Percentiles rank a stretch among this genome's conserved stretches.
Conservation (phyloP, 2,113 vertebrate species). For the Tricholaema leucomelas region DNA sequence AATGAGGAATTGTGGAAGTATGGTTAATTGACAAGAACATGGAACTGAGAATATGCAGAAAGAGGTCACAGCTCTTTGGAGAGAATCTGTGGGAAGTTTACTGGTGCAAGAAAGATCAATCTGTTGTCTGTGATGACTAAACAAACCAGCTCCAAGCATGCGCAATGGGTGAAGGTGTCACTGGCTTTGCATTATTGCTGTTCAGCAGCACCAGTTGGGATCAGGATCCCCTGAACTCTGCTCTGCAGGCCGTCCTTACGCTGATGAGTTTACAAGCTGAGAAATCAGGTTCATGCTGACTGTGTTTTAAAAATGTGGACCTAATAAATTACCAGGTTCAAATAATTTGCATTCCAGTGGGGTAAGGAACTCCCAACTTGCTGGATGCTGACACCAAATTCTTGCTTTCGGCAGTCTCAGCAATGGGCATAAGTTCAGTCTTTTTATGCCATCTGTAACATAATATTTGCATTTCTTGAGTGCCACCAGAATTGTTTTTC, state of each 20-base stretch:
- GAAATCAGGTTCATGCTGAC: slow-evolving; percentile 45
- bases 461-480: slow-evolving; percentile 6
- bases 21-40: background rate
- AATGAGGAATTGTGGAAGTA: background rate
- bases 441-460: background rate
- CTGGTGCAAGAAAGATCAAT: background rate
- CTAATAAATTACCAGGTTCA: slow-evolving; percentile 26
- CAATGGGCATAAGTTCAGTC: background rate
- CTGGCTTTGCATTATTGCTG: background rate
- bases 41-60: background rate
- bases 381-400: background rate
- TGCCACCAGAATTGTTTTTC: background rate
- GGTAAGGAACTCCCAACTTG: background rate
- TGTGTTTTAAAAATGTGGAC: slow-evolving; percentile 15
- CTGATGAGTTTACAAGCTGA: slow-evolving; percentile 43
- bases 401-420: background rate
- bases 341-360: slow-evolving; percentile 31
- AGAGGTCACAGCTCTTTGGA: background rate
- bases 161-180: background rate
- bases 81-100: background rate
- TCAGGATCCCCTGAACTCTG: slow-evolving; percentile 43
- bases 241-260: slow-evolving; percentile 38
- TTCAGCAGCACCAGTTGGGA: background rate
- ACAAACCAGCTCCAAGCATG: background rate
- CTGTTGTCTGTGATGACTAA: background rate